Conservation (phyloP, 2,888 invertebrate genomes). For the Emmelina monodactyla region DNA sequence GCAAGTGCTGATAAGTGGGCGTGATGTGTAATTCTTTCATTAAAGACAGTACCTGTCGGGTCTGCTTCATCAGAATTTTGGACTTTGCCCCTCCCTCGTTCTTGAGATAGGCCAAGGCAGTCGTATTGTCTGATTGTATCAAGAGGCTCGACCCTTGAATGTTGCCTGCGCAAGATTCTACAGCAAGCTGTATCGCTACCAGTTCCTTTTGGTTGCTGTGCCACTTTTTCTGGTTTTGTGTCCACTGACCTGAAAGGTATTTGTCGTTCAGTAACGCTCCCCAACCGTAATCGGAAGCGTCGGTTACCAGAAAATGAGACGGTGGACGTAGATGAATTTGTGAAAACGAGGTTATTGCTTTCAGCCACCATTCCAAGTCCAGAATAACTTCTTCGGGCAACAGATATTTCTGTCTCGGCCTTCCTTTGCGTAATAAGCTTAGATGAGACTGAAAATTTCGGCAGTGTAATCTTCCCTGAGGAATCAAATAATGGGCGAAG, state of each 20-base stretch:
- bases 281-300: too few species aligned
- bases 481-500: too few species aligned
- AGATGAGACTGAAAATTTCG: not conserved
- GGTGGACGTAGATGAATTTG: not conserved
- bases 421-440: not conserved
- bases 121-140: slow-evolving; percentile 1
- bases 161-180: not conserved
- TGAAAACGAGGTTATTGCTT: not conserved
- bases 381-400: not conserved
- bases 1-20: too few species aligned
- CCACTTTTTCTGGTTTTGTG: too few species aligned
- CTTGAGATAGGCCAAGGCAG: slow-evolving; percentile 1
- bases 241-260: not conserved
- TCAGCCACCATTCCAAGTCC: not conserved
- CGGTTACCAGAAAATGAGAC: too few species aligned
- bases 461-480: too few species aligned
- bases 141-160: not conserved
- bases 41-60: slow-evolving; percentile 1
- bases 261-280: slow-evolving; percentile 2
- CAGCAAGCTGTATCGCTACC: slow-evolving; percentile 1
- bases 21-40: too few species aligned
- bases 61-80: not conserved
- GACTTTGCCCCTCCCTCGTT: slow-evolving; percentile 1
- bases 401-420: not conserved
- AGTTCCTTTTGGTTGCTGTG: too few species aligned